phyloP scores from a whole-genome alignment of 2,113 vertebrate species.

The Aspiorhynchus laticeps region DNA sequence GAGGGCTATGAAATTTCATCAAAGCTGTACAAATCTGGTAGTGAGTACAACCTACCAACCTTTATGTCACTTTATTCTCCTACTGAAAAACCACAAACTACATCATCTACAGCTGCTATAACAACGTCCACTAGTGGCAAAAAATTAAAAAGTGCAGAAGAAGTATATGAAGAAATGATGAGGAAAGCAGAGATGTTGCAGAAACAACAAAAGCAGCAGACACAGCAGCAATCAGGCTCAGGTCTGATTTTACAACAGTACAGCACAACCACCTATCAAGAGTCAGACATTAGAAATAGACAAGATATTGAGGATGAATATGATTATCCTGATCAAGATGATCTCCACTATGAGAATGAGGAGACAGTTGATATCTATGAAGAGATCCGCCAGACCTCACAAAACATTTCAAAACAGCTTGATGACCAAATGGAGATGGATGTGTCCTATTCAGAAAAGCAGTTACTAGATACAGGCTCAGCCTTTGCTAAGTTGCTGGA shows the following conservation, averaged over 20 bases:
- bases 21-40: conserved; percentile 93
- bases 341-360: conserved; percentile 73
- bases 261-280: conserved; percentile 67
- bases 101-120: conserved; percentile 68
- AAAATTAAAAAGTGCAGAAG: conserved; percentile 93
- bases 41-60: conserved; percentile 95
- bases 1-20: conserved; percentile 87
- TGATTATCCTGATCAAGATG: conserved; percentile 74
- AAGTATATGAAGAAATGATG: conserved; percentile 99
- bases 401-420: conserved; percentile 78
- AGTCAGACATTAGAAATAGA: conserved; percentile 74
- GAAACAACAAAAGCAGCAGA: conserved; percentile 83
- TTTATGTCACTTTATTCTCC: conserved; percentile 99
- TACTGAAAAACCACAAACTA: conserved; percentile 79
- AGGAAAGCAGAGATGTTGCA: conserved; percentile 94
- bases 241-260: conserved; percentile 64
- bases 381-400: conserved; percentile 87
- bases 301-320: conserved; percentile 84
- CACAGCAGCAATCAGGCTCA: conserved; percentile 70
- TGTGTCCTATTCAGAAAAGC: conserved; percentile 81
- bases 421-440: conserved; percentile 76
- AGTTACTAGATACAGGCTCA: conserved; percentile 87
- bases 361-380: conserved; percentile 85
- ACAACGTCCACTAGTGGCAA: conserved; percentile 80
- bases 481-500: conserved; percentile 83